Base-by-base conservation (phyloP, 2,888 invertebrate species). In the Volucella zonaria region DNA sequence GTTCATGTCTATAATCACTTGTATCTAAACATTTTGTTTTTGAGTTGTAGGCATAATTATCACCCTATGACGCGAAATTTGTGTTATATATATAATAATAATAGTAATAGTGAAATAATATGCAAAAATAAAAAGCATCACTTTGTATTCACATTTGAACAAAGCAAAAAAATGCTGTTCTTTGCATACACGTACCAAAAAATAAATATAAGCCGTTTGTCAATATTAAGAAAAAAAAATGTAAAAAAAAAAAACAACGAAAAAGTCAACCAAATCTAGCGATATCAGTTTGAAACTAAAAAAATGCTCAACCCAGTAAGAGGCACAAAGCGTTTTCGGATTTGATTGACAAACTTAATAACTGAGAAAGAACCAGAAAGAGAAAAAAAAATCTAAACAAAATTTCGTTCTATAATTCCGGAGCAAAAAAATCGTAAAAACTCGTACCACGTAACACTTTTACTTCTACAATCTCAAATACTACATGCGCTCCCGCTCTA, bases 271-370 rank as follows among this genome's bases (percentile, higher is more conserved):
- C 42, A 52, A 75, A 61, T 61, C 61, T 38, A 43, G 10, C 52
- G 76, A 52, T 76, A 67, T 76, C 76, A 59, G 67, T 38, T 77
- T 42, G 6, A 77, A 47, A 70, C 68, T 70, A 49, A 61, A 52
- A 3, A 68, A 68, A 54, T 18, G 54, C 68, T 47, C 52, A 40
- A 15, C 18, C 8, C 47, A 49, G 12, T 42, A 43, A 12, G 43
- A 51, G 47, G 40, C 51, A 15, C 58, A 51, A 68, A 58, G 54
- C 8, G 49, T 42, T 59, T n/a, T 58, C 8, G 38, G 56, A 23
- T 43, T 8, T 58, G 31, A 67, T 75, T 40, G 43, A 15, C n/a
- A 54, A 42, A 58, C 8, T 52, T 15, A 51, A 56, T 56, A 56
- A 56, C 3, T 12, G 47, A 43, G 12, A 14, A 43, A 23, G 31